Conservation (phyloP, 1,140 invertebrate species). For the Neoseiulus cucumeris region DNA sequence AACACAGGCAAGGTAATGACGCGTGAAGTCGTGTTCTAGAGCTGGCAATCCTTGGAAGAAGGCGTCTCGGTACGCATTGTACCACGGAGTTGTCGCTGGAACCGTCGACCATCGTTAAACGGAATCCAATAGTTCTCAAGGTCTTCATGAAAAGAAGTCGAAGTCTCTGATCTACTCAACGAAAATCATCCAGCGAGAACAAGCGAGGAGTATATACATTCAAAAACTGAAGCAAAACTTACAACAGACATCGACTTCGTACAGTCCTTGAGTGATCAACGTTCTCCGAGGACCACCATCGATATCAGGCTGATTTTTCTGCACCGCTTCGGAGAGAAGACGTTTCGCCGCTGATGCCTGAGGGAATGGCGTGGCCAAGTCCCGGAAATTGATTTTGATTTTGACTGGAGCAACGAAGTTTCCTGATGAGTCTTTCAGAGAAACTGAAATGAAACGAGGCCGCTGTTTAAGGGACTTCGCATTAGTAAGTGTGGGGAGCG, state of each 20-base stretch:
- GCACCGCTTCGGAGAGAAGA: neutral
- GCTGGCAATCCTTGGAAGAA: conserved; percentile 72
- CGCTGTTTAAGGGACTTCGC: too few relatives aligned
- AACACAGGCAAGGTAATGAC: conserved; percentile 70
- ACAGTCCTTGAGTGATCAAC: neutral
- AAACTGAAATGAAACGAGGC: neutral
- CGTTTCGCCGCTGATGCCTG: neutral
- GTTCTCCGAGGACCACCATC: neutral
- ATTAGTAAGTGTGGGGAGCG: too few relatives aligned
- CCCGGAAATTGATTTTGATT: neutral
- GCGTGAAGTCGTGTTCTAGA: conserved; percentile 84
- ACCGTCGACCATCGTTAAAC: neutral
- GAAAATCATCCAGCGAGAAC: too few relatives aligned
- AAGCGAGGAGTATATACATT: too few relatives aligned
- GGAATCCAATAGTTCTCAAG: neutral
- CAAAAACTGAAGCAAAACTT: neutral
- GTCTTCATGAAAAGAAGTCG: neutral
- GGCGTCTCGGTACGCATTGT: conserved; percentile 77
- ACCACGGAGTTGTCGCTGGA: conserved; percentile 65
- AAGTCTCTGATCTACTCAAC: neutral
- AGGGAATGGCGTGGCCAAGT: neutral
- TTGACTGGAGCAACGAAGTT: neutral
- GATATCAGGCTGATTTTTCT: neutral
- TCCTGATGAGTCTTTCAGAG: neutral
- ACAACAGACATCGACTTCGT: neutral